Base-by-base conservation (phyloP, 1,140 invertebrate genomes). In the Tachypleus tridentatus region DNA sequence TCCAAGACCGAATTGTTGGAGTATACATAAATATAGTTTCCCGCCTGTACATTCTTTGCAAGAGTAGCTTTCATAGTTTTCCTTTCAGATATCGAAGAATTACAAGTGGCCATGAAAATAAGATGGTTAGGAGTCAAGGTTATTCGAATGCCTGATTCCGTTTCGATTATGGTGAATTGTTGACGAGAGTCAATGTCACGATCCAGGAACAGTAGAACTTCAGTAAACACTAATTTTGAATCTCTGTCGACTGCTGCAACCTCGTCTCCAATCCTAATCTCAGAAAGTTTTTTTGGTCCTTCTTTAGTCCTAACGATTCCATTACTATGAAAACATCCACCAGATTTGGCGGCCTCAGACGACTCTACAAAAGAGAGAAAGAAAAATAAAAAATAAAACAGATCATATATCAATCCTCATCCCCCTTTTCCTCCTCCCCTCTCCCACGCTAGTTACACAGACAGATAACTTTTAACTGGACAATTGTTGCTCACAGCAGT, bases 201-300 rank as follows among this genome's bases (percentile, higher is more conserved):
- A 74, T 97, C 91, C 70, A 98, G 82, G 77, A 96, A 97, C 58
- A 91, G 82, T 60, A 93, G 81, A n/a, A 93, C 89, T 75, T 91
- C 85, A 76, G 88, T 91, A 79, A 84, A 96, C 9, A 85, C 80
- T 4, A 88, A 73, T 58, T 84, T 77, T 4, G 87, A 87, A 11
- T 78, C 67, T 0, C 75, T 69, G 69, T 86, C 83, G 63, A 88
- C 74, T 11, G 89, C 82, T n/a, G 92, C 82, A 49, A 98, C 84
- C 50, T 79, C 75, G 62, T 97, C 92, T 4, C 93, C 93, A 29
- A 88, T 76, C 58, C 74, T 73, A n/a, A 97, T 70, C 10, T 87
- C 78, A 53, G 81, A 81, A 71, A 89, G 77, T 7, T 69, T 67
- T 66, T 72, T 70, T 58, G 86, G 82, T 0, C 87, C 10, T 85